phyloP scores from a whole-genome alignment of 2,797 vertebrate genomes.

The Nyctalus aviator region DNA sequence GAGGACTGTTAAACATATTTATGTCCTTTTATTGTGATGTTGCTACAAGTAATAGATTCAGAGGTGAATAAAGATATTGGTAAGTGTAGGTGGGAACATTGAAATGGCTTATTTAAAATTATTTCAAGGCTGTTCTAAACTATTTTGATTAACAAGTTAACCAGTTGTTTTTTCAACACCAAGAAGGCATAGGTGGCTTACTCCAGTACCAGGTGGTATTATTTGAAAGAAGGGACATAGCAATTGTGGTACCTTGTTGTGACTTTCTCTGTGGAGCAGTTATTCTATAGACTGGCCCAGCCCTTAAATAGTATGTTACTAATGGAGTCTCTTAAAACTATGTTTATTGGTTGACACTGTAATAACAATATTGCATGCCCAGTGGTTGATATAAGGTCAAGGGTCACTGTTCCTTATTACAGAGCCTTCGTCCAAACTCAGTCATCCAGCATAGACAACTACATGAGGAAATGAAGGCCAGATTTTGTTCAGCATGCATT shows the following conservation, averaged over 20 bases:
- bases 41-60: not conserved
- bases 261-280: constrained; percentile 9
- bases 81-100: not conserved
- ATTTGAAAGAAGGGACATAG: not conserved
- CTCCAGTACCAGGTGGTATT: not conserved
- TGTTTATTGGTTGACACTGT: constrained; percentile 54
- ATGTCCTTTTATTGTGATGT: not conserved
- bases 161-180: not conserved
- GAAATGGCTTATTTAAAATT: not conserved
- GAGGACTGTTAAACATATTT: not conserved
- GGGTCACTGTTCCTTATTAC: constrained; percentile 40
- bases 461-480: constrained; percentile 51
- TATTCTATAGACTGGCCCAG: not conserved
- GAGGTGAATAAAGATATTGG: not conserved
- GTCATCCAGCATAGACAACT: not conserved
- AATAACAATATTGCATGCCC: not conserved
- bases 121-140: not conserved
- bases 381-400: not conserved
- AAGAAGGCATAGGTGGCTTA: not conserved
- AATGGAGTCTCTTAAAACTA: not conserved
- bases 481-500: constrained; percentile 64
- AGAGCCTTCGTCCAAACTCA: not conserved
- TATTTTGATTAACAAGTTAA: constrained; percentile 8
- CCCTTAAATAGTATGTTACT: constrained; percentile 45
- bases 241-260: not conserved